A percentile compares a stretch with the other conserved stretches of the same genome.
phyloP scores from a whole-genome alignment of 2,888 invertebrate genomes.

The Thelaira solivaga region DNA sequence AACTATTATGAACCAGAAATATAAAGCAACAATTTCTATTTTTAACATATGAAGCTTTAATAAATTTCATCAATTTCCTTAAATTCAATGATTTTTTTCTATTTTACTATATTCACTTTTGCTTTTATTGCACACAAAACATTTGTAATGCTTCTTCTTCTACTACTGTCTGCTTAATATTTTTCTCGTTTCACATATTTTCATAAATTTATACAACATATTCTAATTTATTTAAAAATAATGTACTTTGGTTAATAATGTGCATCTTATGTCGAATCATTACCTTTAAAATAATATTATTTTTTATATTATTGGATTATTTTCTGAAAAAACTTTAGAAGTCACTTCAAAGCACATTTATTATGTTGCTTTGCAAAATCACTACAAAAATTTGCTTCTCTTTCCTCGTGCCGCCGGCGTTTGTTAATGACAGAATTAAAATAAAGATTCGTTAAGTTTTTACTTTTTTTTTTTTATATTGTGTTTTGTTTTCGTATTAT shows the following conservation, averaged over 20 bases:
- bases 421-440: constrained; percentile 51
- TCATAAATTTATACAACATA: not conserved
- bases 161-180: constrained; percentile 52
- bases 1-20: not conserved
- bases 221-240: not conserved
- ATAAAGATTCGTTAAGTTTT: constrained; percentile 56
- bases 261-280: not conserved
- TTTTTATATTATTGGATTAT: constrained; percentile 8
- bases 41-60: constrained; percentile 18
- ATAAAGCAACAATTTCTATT: constrained; percentile 42
- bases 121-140: constrained; percentile 54
- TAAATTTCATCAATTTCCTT: not conserved
- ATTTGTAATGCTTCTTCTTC: constrained; percentile 60
- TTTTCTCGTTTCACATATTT: constrained; percentile 29
- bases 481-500: constrained; percentile 37
- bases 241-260: not conserved
- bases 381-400: constrained; percentile 48
- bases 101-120: constrained; percentile 48
- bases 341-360: constrained; percentile 55
- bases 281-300: constrained; percentile 15
- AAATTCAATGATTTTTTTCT: not conserved
- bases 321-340: constrained; percentile 12
- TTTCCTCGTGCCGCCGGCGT: constrained; percentile 60
- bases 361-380: constrained; percentile 52
- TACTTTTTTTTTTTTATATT: constrained; percentile 41